phyloP scores from a whole-genome alignment of 2,797 vertebrate genomes.

The Menidia menidia region DNA sequence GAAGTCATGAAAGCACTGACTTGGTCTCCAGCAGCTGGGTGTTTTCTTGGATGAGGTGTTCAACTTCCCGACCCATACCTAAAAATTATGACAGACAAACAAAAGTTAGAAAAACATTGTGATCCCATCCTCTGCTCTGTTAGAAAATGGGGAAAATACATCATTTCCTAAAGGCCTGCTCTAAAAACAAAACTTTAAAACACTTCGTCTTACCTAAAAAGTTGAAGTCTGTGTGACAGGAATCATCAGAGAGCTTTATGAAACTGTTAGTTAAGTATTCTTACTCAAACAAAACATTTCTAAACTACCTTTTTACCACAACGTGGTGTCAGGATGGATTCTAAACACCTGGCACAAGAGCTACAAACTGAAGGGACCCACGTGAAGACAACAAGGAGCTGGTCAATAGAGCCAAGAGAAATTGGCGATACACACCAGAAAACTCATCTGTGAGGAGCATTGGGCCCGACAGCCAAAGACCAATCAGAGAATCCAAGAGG shows the following conservation, averaged over 20 bases:
- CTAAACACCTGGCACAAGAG: not conserved
- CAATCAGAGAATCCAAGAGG: slow-evolving; percentile 19
- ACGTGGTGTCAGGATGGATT: slow-evolving; percentile 5
- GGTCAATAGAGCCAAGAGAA: not conserved
- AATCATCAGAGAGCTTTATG: slow-evolving; percentile 78
- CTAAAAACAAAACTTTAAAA: not conserved
- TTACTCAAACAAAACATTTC: not conserved
- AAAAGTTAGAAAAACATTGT: not conserved
- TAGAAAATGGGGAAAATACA: not conserved
- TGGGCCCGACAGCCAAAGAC: slow-evolving; percentile 28
- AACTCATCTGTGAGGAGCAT: slow-evolving; percentile 89
- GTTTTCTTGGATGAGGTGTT: slow-evolving; percentile 98
- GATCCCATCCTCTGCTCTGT: not conserved
- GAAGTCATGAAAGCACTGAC: slow-evolving; percentile 75
- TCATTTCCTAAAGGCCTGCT: no score
- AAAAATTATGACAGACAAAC: slow-evolving; percentile 20
- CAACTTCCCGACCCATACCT: slow-evolving; percentile 99
- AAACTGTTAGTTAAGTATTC: not conserved
- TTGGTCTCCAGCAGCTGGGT: slow-evolving; percentile 96
- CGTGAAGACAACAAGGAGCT: not conserved
- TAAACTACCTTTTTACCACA: slow-evolving; percentile 30
- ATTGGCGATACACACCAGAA: slow-evolving; percentile 93
- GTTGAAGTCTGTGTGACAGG: slow-evolving; percentile 88
- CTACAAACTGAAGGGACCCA: slow-evolving; percentile 10
- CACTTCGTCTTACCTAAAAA: slow-evolving; percentile 88